Conservation (phyloP, 37 sponge, comb jelly and placozoan species). For the Petrosia ficiformis region DNA sequence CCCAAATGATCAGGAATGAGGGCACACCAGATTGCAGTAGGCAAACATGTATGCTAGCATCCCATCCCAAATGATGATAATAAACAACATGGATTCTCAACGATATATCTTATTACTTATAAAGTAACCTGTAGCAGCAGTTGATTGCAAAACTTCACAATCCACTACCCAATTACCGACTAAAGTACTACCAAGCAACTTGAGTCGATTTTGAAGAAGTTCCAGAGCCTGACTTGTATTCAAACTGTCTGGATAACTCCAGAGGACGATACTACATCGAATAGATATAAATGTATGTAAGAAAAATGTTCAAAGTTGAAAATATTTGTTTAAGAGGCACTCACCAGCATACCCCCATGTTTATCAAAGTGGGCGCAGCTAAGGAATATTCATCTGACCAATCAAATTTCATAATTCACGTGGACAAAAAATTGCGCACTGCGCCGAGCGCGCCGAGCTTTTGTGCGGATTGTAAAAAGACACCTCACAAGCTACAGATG, state of each 20-base stretch:
- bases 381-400: too few species aligned
- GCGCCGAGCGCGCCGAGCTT: too few species aligned
- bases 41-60: too few species aligned
- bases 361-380: too few species aligned
- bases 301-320: neutral
- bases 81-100: too few species aligned
- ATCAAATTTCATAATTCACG: too few species aligned
- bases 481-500: too few species aligned
- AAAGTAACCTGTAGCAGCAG: constrained; percentile 30
- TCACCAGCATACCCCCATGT: constrained; percentile 60
- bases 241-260: constrained; percentile 55
- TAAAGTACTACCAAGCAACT: constrained; percentile 16
- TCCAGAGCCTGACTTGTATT: constrained; percentile 44
- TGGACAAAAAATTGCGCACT: too few species aligned
- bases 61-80: too few species aligned
- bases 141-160: constrained; percentile 64
- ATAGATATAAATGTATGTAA: neutral
- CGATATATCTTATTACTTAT: neutral
- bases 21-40: too few species aligned
- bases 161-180: constrained; percentile 55
- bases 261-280: constrained; percentile 37
- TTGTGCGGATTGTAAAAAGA: too few species aligned
- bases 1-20: too few species aligned
- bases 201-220: constrained; percentile 47
- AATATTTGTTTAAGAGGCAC: neutral